Evolutionary conservation across 2,113 vertebrate genomes (phyloP).

Genomic region (Xenus cinereus): DNA sequence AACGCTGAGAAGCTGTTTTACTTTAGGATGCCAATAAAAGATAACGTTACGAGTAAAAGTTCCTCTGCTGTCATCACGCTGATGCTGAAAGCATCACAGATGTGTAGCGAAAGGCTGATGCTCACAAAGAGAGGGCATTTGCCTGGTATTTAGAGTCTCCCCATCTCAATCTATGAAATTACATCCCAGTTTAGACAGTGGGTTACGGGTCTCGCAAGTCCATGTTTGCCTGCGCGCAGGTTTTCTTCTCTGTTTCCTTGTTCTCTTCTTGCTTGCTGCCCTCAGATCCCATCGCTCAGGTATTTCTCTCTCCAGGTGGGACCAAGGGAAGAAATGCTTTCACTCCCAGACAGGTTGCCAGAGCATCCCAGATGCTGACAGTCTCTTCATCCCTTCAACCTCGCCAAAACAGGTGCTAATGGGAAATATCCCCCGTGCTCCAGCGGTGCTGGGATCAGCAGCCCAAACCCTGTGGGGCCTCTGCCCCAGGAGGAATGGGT

Average conservation of each 20-base stretch:
- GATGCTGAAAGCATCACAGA: not conserved
- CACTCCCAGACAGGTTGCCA: not conserved
- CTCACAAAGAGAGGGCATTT: not conserved
- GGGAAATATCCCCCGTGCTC: not conserved
- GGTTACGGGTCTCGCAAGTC: not conserved
- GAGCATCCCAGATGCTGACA: not conserved
- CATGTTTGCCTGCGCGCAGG: accelerated
- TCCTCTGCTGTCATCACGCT: constrained; percentile 12
- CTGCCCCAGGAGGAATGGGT: not conserved
- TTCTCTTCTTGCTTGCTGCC: not conserved
- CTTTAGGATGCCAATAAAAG: constrained; percentile 50
- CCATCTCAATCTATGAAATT: not conserved
- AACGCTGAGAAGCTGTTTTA: not conserved
- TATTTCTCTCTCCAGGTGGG: not conserved
- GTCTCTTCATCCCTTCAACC: not conserved
- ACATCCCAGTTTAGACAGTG: not conserved
- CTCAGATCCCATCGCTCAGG: not conserved
- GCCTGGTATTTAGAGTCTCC: not conserved
- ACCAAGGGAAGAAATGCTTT: not conserved
- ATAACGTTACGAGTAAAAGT: not conserved
- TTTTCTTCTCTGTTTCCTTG: not conserved
- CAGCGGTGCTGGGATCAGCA: not conserved
- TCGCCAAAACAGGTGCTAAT: not conserved
- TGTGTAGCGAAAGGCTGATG: not conserved
- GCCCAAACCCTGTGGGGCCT: not conserved